These are phyloP conservation scores for Aphelocoma californica DNA, from an alignment of 2,797 vertebrate species.

Conservation along the genomic window DNA sequence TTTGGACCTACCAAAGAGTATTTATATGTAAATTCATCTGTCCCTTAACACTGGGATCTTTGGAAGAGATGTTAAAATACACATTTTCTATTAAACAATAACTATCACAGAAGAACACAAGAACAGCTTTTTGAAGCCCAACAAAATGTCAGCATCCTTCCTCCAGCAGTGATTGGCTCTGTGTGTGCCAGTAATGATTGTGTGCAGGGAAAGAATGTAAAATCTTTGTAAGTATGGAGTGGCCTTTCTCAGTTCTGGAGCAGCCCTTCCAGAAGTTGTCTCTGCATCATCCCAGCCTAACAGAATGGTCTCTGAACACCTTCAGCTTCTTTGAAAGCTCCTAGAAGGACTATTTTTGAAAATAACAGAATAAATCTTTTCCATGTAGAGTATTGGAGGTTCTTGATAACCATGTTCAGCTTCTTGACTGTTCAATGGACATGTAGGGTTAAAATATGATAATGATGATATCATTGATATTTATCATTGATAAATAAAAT, in stretches of 20 bases:
- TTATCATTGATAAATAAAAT: not conserved
- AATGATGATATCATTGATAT: not conserved
- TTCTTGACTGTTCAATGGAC: not conserved
- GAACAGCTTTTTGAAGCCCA: not conserved
- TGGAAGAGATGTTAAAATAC: not conserved
- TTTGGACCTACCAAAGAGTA: not conserved
- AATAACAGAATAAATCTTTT: not conserved
- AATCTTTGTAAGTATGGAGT: not conserved
- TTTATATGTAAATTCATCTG: not conserved
- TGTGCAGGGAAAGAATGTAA: not conserved
- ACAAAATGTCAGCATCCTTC: not conserved
- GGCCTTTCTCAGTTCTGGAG: not conserved
- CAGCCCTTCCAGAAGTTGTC: not conserved
- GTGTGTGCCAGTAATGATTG: no score
- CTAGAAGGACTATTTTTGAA: not conserved
- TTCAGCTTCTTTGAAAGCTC: not conserved
- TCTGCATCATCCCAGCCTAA: not conserved
- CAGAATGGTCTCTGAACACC: accelerated
- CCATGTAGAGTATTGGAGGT: not conserved
- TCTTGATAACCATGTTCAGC: not conserved
- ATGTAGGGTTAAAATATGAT: not conserved
- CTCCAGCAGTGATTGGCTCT: not conserved
- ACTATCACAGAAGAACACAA: not conserved
- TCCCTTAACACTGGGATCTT: not conserved
- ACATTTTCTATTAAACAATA: not conserved